phyloP scores from a whole-genome alignment of 2,888 invertebrate species.

The Gastracanthus pulcherrimus region DNA sequence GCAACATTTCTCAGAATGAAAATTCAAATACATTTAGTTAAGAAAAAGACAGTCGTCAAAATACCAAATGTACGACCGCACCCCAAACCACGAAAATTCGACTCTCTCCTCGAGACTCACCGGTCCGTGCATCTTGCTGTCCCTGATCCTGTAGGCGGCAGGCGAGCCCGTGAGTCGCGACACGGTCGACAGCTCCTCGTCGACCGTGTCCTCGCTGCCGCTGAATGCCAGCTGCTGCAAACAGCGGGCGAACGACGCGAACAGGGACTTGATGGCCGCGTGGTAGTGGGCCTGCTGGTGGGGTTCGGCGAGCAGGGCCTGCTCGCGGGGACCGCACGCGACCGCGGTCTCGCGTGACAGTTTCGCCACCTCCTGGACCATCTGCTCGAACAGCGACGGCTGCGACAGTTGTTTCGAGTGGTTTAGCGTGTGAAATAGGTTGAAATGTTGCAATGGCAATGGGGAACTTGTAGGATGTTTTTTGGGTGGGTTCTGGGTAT shows the following conservation, averaged over 20 bases:
- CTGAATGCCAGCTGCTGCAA: conserved; percentile 86
- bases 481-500: no score
- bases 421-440: no score
- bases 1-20: no score
- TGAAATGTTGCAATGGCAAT: no score
- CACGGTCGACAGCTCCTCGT: conserved; percentile 79
- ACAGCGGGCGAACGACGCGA: conserved; percentile 78
- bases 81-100: no score
- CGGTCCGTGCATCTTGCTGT: conserved; percentile 71
- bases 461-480: no score
- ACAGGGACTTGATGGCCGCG: conserved; percentile 71
- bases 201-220: conserved; percentile 82
- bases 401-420: no score
- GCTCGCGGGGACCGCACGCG: conserved; percentile 84
- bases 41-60: no score
- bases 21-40: no score
- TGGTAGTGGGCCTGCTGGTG: conserved; percentile 73
- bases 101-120: conserved; percentile 65
- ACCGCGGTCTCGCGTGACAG: conserved; percentile 85
- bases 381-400: conserved; percentile 86
- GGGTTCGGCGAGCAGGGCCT: conserved; percentile 79
- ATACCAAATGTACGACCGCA: no score
- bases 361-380: conserved; percentile 86
- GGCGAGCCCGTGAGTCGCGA: conserved; percentile 84
- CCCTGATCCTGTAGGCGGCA: conserved; percentile 75